Conservation (phyloP, 2,797 vertebrate species). For the Pangasius macronema region DNA sequence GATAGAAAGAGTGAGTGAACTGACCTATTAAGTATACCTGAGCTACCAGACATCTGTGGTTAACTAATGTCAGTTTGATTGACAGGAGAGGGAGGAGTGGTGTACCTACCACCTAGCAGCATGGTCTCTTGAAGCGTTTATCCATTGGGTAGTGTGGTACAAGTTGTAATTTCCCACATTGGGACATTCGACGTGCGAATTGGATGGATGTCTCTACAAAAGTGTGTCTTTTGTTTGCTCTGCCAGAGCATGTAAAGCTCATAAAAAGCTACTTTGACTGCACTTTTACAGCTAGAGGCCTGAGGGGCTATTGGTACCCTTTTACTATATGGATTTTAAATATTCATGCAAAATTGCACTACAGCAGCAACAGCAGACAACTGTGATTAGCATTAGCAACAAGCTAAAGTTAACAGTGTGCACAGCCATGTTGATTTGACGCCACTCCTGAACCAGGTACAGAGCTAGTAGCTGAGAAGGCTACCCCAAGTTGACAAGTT, state of each 20-base stretch:
- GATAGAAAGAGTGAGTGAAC: not conserved
- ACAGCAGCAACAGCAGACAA: not conserved
- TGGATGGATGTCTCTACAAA: not conserved
- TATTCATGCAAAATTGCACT: not conserved
- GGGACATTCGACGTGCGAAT: not conserved
- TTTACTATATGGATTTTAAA: not conserved
- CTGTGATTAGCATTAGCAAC: not conserved
- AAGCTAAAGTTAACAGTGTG: not conserved
- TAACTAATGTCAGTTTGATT: not conserved
- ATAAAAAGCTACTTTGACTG: not conserved
- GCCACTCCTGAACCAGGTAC: not conserved
- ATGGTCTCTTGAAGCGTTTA: not conserved
- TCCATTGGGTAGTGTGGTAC: not conserved
- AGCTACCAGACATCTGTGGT: not conserved
- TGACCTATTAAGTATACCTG: not conserved
- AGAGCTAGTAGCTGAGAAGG: not conserved
- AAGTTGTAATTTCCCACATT: not conserved
- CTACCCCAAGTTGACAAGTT: not conserved
- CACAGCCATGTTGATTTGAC: not conserved
- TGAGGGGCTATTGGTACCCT: not conserved
- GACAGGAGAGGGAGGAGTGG: not conserved
- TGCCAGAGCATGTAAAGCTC: not conserved
- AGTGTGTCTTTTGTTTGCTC: not conserved
- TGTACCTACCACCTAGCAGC: not conserved
- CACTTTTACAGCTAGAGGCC: not conserved